Base-by-base conservation (phyloP, 2,888 invertebrate species). In the Escarpia spicata region DNA sequence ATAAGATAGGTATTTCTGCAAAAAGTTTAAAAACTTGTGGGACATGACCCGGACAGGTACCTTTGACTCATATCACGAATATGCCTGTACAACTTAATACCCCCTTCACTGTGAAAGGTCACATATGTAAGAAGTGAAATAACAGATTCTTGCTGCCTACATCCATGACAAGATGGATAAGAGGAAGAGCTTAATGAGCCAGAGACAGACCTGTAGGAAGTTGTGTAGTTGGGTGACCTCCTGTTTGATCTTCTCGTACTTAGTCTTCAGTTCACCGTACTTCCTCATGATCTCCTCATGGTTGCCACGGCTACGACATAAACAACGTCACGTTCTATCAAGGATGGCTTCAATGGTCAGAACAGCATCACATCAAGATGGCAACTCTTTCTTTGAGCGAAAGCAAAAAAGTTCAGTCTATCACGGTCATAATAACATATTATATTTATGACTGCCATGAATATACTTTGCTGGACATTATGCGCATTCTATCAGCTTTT, bases 221-320 rank as follows among this genome's bases (percentile, higher is more conserved):
- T 93, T 93, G 91, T 94, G 94, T 43, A 95, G 92, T 92, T 93
- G 93, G 8, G 93, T 93, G 2, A 95, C 94, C 92, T 95, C 95
- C n/a, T 90, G 43, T 92, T 94, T 93, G 37, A 95, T 95, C 75
- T 95, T 95, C 91, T 94, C 93, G 93, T 95, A 96, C 8, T 95
- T 94, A 37, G 95, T 93, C 52, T 94, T 94, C 43, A 95, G 95
- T 92, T 96, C 95, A 43, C 95, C 93, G 93, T 96, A 96, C 37
- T 95, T 95, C 89, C 93, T 92, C 0, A 94, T 95, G 6, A 96
- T 95, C 92, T 95, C 95, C 91, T 95, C 96, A 31, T 95, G 95
- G 93, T 96, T 95, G 8, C 96, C 96, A 91, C 95, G 94, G 60
- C 96, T 96, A 93, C 26, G 91, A 93, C 75, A 75, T 26, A 75